Evolutionary conservation across 2,797 vertebrate genomes (phyloP).

Genomic region (Tragelaphus oryx): DNA sequence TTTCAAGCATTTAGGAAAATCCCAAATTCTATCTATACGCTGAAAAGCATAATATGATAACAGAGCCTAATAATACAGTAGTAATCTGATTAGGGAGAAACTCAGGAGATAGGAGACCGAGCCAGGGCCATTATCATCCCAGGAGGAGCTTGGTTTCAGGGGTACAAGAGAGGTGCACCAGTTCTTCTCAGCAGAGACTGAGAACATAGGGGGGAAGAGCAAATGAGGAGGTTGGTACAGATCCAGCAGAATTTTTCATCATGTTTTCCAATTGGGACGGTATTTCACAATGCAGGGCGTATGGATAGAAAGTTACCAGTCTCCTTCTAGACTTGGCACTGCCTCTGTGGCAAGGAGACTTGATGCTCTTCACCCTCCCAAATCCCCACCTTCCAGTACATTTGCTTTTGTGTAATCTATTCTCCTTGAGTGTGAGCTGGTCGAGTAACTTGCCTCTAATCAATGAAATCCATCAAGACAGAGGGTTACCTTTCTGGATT

Average conservation of each 20-base stretch:
- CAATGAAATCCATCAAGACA: not conserved
- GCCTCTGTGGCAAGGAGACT: not conserved
- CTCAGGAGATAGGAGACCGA: not conserved
- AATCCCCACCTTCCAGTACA: not conserved
- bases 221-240: not conserved
- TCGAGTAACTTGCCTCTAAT: not conserved
- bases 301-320: not conserved
- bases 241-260: not conserved
- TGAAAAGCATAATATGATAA: conserved; percentile 33
- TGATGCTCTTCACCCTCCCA: not conserved
- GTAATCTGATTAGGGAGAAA: conserved; percentile 18
- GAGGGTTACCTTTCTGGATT: not conserved
- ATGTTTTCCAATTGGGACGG: not conserved
- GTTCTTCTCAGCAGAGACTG: not conserved
- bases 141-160: not conserved
- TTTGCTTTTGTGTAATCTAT: not conserved
- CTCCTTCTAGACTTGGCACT: not conserved
- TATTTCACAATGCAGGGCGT: not conserved
- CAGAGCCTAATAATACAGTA: not conserved
- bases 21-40: conserved; percentile 27
- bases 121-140: not conserved
- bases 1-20: conserved; percentile 47
- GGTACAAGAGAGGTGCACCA: not conserved
- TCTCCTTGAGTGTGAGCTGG: not conserved
- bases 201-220: not conserved